phyloP scores from a whole-genome alignment of 2,888 invertebrate genomes.

The Mongoloraphidia duomilia region DNA sequence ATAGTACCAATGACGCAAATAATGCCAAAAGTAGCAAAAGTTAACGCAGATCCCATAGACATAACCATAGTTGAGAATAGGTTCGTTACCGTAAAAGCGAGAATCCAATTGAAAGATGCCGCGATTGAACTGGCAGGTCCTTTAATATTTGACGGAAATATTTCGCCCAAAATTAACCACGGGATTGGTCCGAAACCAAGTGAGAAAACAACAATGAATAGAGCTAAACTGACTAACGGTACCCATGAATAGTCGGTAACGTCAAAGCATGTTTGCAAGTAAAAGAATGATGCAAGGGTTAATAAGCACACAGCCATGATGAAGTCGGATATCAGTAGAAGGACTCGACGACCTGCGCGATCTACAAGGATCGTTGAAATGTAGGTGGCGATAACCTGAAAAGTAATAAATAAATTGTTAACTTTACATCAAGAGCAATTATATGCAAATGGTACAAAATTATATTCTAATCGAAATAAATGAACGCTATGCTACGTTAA shows the following conservation, averaged over 20 bases:
- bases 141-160: constrained; percentile 47
- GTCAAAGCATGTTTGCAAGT: constrained; percentile 19
- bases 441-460: too few species aligned
- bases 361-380: constrained; percentile 43
- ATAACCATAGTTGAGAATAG: constrained; percentile 44
- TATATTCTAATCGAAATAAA: too few species aligned
- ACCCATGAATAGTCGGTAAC: constrained; percentile 31
- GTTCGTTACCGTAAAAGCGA: constrained; percentile 49
- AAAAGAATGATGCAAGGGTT: constrained; percentile 27
- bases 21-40: constrained; percentile 51
- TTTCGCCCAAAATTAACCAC: constrained; percentile 54
- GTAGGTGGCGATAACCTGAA: constrained; percentile 39
- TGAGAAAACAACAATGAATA: constrained; percentile 45
- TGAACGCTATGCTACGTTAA: too few species aligned
- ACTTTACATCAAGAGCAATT: too few species aligned
- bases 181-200: constrained; percentile 58
- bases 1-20: constrained; percentile 41
- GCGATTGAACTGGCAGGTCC: constrained; percentile 52
- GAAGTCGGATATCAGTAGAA: constrained; percentile 44
- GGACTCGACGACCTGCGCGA: constrained; percentile 41
- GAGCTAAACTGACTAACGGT: constrained; percentile 38
- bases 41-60: constrained; percentile 40
- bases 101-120: constrained; percentile 50
- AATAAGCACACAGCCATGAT: constrained; percentile 39
- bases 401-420: constrained; percentile 1